Evolutionary conservation across 2,888 invertebrate genomes (phyloP).

Genomic region (Tinea trinotella): DNA sequence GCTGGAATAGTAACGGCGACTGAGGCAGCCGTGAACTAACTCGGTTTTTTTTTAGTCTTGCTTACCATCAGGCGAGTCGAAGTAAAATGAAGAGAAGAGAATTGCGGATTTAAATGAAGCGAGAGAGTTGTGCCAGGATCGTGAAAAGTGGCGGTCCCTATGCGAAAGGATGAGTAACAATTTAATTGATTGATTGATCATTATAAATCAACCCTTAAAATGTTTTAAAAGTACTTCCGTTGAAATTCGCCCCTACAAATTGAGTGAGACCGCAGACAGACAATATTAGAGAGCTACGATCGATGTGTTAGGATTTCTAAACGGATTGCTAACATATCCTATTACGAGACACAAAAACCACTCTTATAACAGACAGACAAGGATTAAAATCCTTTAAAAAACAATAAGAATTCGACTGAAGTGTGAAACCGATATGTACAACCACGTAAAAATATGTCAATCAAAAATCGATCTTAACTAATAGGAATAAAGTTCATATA

Average conservation of each 20-base stretch:
- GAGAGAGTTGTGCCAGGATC: too few species aligned
- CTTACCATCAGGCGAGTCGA: too few species aligned
- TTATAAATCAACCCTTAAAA: too few species aligned
- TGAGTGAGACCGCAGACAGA: slow-evolving; percentile 4
- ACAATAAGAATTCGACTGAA: not conserved
- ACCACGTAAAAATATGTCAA: not conserved
- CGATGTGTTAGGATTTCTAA: slow-evolving; percentile 1
- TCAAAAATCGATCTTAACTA: not conserved
- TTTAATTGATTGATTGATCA: too few species aligned
- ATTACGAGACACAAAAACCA: not conserved
- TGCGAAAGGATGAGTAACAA: too few species aligned
- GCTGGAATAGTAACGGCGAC: too few species aligned
- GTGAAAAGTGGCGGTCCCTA: too few species aligned
- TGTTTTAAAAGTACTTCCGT: too few species aligned
- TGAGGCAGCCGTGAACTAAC: too few species aligned
- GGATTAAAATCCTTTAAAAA: not conserved
- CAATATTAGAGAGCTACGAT: slow-evolving; percentile 8
- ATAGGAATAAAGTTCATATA: not conserved
- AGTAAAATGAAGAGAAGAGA: too few species aligned
- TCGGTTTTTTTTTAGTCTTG: too few species aligned
- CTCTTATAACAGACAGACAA: not conserved
- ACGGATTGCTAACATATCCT: not conserved
- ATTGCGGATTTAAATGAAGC: too few species aligned
- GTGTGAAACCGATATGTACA: not conserved
- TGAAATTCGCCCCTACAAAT: slow-evolving; percentile 1